These are phyloP conservation scores for Epicampocera succincta DNA, from an alignment of 2,888 invertebrate genomes.

Conservation along the genomic window DNA sequence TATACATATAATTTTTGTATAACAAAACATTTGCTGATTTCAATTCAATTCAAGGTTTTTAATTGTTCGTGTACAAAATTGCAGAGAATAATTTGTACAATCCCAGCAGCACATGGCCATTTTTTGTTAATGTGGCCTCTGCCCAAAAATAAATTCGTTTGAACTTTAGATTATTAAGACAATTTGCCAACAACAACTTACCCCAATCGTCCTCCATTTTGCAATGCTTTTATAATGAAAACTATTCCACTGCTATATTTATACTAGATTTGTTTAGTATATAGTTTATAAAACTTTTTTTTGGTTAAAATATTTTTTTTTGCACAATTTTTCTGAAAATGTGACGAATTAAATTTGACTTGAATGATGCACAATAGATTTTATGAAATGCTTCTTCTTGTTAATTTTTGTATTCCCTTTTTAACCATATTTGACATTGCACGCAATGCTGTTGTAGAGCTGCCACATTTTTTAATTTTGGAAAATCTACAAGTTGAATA, in stretches of 20 bases:
- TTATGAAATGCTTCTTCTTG: slow-evolving; percentile 42
- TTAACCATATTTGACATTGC: slow-evolving; percentile 9
- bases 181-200: slow-evolving; percentile 78
- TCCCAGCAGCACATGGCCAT: slow-evolving; percentile 57
- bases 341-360: slow-evolving; percentile 55
- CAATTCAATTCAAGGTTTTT: slow-evolving; percentile 51
- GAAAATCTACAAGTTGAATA: too few relatives aligned
- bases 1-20: too few relatives aligned
- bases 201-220: slow-evolving; percentile 88
- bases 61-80: background rate
- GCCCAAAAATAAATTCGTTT: slow-evolving; percentile 47
- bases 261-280: background rate
- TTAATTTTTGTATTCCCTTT: slow-evolving; percentile 2
- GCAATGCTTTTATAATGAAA: slow-evolving; percentile 23
- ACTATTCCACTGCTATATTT: slow-evolving; percentile 45
- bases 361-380: slow-evolving; percentile 48
- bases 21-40: slow-evolving; percentile 23
- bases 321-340: slow-evolving; percentile 44
- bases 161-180: slow-evolving; percentile 16
- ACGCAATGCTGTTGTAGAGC: background rate
- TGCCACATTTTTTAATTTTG: too few relatives aligned
- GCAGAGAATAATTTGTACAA: slow-evolving; percentile 34
- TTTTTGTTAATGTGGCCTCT: slow-evolving; percentile 18
- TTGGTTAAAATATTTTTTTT: slow-evolving; percentile 30
- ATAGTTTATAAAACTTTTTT: slow-evolving; percentile 33